phyloP scores from a whole-genome alignment of 2,888 invertebrate genomes.

The Sarcophaga subvicina region DNA sequence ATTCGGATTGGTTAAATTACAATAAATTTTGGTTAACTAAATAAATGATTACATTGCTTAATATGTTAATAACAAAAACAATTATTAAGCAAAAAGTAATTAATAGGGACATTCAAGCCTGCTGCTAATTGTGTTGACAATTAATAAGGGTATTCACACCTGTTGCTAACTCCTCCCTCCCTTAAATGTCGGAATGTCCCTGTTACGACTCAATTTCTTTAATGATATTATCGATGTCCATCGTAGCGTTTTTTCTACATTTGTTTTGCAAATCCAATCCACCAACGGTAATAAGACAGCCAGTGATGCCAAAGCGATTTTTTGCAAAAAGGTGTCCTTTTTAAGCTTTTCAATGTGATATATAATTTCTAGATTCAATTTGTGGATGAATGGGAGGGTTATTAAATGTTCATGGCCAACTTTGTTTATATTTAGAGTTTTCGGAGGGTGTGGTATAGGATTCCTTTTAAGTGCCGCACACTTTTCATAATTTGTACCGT shows the following conservation, averaged over 20 bases:
- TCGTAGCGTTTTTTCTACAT: neutral
- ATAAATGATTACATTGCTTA: slow-evolving; percentile 4
- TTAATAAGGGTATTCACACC: too few species aligned
- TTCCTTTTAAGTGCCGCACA: neutral
- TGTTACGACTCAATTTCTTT: slow-evolving; percentile 10
- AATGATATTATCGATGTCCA: neutral
- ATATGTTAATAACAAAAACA: too few species aligned
- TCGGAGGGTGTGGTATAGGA: slow-evolving; percentile 13
- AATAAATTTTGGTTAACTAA: slow-evolving; percentile 1
- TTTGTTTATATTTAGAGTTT: slow-evolving; percentile 15
- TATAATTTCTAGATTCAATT: slow-evolving; percentile 12
- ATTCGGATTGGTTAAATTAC: slow-evolving; percentile 6
- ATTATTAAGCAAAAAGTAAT: too few species aligned
- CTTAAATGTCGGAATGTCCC: slow-evolving; percentile 19
- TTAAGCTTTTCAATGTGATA: slow-evolving; percentile 9
- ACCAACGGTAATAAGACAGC: neutral
- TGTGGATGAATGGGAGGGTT: neutral
- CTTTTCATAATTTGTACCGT: slow-evolving; percentile 5
- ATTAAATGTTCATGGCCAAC: neutral
- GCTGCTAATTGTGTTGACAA: too few species aligned
- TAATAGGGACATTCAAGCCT: too few species aligned
- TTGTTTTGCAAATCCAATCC: neutral
- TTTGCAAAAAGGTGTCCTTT: neutral
- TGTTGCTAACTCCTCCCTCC: slow-evolving; percentile 5
- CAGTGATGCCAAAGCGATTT: slow-evolving; percentile 7